Evolutionary conservation across 2,113 vertebrate species (phyloP).

Genomic region (Perccottus glenii): DNA sequence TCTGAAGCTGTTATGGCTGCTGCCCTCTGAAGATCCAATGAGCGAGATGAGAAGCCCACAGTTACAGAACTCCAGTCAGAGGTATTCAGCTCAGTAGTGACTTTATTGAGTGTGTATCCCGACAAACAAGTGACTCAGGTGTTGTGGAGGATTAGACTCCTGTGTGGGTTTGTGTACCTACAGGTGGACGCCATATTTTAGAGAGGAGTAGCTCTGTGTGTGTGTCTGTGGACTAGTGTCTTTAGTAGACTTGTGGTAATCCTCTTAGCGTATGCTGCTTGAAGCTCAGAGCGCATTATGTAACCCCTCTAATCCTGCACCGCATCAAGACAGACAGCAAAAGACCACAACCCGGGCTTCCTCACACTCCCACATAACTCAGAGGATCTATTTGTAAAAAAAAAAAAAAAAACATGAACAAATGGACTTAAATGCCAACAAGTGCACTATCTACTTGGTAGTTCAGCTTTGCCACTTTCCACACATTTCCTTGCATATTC

Average conservation of each 20-base stretch:
- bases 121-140: conserved; percentile 42
- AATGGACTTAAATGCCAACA: conserved; percentile 9
- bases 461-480: background rate
- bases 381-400: background rate
- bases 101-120: conserved; percentile 8
- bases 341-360: conserved; percentile 67
- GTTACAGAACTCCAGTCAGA: conserved; percentile 49
- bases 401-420: conserved; percentile 3
- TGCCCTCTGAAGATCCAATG: conserved; percentile 21
- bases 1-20: conserved; percentile 1
- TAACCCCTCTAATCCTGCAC: conserved; percentile 75
- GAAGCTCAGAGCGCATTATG: conserved; percentile 77
- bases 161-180: conserved; percentile 4
- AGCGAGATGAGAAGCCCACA: conserved; percentile 27
- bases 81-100: conserved; percentile 9
- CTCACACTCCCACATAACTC: background rate
- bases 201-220: conserved; percentile 3
- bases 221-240: conserved; percentile 63
- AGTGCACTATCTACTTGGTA: background rate
- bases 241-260: conserved; percentile 76
- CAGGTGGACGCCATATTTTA: conserved; percentile 28
- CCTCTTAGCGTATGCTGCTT: conserved; percentile 78
- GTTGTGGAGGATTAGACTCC: conserved; percentile 1
- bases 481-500: conserved; percentile 22
- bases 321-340: conserved; percentile 71